Evolutionary conservation across 2,888 invertebrate species (phyloP), one percentile per base, ranked within the genome.

Genomic region (Hydrotaea diabolus): DNA sequence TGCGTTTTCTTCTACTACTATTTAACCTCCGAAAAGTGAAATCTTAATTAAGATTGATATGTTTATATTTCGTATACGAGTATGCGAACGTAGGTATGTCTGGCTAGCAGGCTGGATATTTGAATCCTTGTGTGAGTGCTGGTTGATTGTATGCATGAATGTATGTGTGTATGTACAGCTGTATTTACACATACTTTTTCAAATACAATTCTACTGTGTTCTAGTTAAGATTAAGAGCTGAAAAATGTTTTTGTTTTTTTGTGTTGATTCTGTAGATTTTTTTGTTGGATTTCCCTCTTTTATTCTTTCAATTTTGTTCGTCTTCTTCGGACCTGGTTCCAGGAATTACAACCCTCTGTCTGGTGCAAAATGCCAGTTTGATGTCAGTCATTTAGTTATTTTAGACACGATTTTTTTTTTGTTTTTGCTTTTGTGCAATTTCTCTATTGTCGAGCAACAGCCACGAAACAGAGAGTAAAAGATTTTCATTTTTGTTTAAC

Each of bases 21-120:
- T 64, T 78, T 55, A 84, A 80, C 77, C 62, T 77, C 76, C 86
- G 85, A 87, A 88, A 88, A 87, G 88, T 90, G 87, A 90, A 89
- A 88, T 88, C 89, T 88, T 91, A 90, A 90, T 91, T 90, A 90
- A 90, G 90, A 91, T 91, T 90, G 90, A 91, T 90, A 88, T 90
- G 88, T 88, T 89, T 88, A 82, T 87, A 78, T 87, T 62, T 75
- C 36, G 15, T 36, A 3, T 36, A 11, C 36, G 39, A 36, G 21
- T 15, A 36, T 36, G 36, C n/a, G n/a, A n/a, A n/a, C n/a, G n/a
- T n/a, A n/a, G n/a, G n/a, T n/a, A n/a, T n/a, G n/a, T n/a, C n/a
- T n/a, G n/a, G n/a, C n/a, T n/a, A n/a, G n/a, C n/a, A n/a, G n/a
- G n/a, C n/a, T 64, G 64, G 31, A 31, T 31, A 31, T 31, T n/a